A percentile compares a stretch with the other conserved stretches of the same genome.
Conservation (phyloP, 2,888 invertebrate species). For the Dinocampus coccinellae region DNA sequence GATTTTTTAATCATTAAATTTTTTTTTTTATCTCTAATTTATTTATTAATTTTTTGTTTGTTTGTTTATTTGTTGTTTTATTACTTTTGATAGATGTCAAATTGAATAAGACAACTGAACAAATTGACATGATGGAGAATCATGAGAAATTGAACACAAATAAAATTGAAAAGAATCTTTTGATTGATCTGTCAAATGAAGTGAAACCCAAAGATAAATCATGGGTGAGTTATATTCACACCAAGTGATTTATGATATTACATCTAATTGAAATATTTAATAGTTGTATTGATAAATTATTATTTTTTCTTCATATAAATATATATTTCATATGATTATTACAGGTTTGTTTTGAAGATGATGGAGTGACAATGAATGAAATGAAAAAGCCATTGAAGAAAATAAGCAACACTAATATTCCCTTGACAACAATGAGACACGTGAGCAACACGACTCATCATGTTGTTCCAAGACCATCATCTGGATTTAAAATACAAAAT, state of each 20-base stretch:
- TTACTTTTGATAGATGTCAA: slow-evolving; percentile 40
- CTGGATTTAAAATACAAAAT: slow-evolving; percentile 59
- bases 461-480: slow-evolving; percentile 57
- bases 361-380: slow-evolving; percentile 27
- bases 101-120: slow-evolving; percentile 32
- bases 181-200: slow-evolving; percentile 64
- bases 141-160: slow-evolving; percentile 40
- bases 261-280: neutral
- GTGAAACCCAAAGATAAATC: slow-evolving; percentile 58
- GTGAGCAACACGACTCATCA: slow-evolving; percentile 50
- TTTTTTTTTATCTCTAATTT: no score
- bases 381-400: slow-evolving; percentile 49
- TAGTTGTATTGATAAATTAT: neutral
- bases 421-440: slow-evolving; percentile 59
- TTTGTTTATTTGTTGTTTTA: neutral
- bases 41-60: no score
- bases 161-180: slow-evolving; percentile 59
- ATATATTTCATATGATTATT: slow-evolving; percentile 7
- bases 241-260: neutral
- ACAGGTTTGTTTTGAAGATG: slow-evolving; percentile 65
- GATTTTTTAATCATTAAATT: no score
- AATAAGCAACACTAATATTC: slow-evolving; percentile 50
- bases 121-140: slow-evolving; percentile 39
- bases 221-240: slow-evolving; percentile 60
- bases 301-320: no score